Evolutionary conservation across 2,797 vertebrate species (phyloP), one percentile per base, ranked within the genome.

Genomic region (Hafferia zeledoni): DNA sequence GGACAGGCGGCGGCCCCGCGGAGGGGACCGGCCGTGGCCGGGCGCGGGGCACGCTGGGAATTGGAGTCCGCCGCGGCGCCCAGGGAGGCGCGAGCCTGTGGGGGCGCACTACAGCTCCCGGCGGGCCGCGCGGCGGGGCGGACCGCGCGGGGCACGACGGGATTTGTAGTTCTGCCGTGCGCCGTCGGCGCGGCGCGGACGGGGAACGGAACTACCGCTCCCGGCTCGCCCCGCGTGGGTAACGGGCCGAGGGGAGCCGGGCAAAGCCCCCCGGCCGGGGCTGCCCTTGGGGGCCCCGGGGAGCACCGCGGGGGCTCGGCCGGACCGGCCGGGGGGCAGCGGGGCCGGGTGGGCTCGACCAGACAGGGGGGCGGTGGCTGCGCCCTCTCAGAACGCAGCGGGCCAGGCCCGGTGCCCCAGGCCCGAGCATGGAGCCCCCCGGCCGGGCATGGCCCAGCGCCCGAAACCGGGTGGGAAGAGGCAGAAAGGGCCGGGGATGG

Each of bases 11-110:
- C 17, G 8, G n/a, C 55, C 31, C 53, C 31, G 33, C 27, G 27
- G 53, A 19, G 63, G 64, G 47, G 41, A 80, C 56, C 24, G 35
- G 41, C 35, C 19, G 43, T 39, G 53, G 44, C 41, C 37, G 57
- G 69, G 69, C 94, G 97, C 92, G 65, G 59, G 30, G 97, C 65
- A 46, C 44, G 11, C 65, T 49, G 96, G 96, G 91, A 95, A 63
- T 17, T 82, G 96, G 25, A 89, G 90, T 97, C 53, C 65, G 3
- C 1, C 2, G 9, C 7, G 14, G 4, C 10, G 8, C 1, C 7
- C 7, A 1, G 11, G 10, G 6, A 4, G 17, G 13, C 3, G 71
- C 9, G 6, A 5, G 5, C 5, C 1, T 8, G 22, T 5, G 22
- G 2, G 3, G 1, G 3, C 5, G 49, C 56, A 97, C 96, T 91